Evolutionary conservation across 2,888 invertebrate species (phyloP).

Genomic region (Noctua comes): DNA sequence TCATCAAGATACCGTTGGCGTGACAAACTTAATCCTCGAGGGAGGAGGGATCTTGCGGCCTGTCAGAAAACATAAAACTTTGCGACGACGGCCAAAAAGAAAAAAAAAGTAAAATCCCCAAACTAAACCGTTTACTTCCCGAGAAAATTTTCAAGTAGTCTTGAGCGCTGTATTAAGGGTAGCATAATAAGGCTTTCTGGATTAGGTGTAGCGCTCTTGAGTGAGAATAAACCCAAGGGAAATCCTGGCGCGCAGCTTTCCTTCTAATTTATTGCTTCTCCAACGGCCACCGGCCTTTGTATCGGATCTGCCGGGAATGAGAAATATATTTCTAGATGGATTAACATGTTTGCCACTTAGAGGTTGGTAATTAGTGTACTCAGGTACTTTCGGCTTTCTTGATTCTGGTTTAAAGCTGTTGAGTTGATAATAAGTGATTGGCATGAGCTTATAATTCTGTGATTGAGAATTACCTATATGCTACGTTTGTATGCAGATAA

Average conservation of each 20-base stretch:
- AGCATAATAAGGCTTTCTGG: conserved; percentile 90
- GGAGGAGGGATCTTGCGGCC: conserved; percentile 22
- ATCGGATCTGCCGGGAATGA: conserved; percentile 87
- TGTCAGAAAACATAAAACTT: conserved; percentile 69
- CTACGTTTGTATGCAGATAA: neutral
- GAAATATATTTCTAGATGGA: conserved; percentile 88
- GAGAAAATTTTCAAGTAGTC: conserved; percentile 90
- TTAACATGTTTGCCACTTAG: conserved; percentile 86
- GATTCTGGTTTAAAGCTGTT: conserved; percentile 20
- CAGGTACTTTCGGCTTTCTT: conserved; percentile 73
- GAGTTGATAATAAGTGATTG: conserved; percentile 18
- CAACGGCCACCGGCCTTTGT: conserved; percentile 89
- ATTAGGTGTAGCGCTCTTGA: conserved; percentile 90
- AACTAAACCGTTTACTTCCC: conserved; percentile 84
- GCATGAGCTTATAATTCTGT: neutral
- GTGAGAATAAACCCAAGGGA: conserved; percentile 90
- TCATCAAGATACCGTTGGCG: conserved; percentile 47
- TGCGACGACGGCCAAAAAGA: conserved; percentile 68
- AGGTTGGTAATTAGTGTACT: conserved; percentile 82
- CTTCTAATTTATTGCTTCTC: conserved; percentile 89
- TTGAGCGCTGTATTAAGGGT: conserved; percentile 89
- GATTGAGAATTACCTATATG: neutral
- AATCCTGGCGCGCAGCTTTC: conserved; percentile 90
- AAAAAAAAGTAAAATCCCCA: conserved; percentile 67
- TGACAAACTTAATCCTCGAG: conserved; percentile 45